Percentiles rank a stretch among this genome's conserved stretches.
phyloP scores from a whole-genome alignment of 2,888 invertebrate species.

The Eueremaeus valkanovi region DNA sequence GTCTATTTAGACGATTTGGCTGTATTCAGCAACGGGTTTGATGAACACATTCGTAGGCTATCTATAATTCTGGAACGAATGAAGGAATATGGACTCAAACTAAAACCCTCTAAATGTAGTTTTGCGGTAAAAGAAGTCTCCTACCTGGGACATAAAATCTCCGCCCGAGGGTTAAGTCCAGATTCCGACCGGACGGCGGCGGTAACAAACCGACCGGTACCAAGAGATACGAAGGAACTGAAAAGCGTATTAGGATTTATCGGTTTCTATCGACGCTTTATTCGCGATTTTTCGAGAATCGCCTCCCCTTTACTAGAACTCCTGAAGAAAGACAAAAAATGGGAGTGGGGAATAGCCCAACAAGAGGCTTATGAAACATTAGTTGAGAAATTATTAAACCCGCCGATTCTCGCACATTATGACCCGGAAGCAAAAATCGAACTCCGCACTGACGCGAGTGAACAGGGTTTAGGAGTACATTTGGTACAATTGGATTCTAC shows the following conservation, averaged over 20 bases:
- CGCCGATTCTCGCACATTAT: too few relatives aligned
- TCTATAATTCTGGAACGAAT: background rate
- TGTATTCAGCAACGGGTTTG: slow-evolving; percentile 1
- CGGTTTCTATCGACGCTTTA: slow-evolving; percentile 13
- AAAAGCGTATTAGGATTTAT: background rate
- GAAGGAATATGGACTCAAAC: slow-evolving; percentile 14
- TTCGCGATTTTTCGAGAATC: background rate
- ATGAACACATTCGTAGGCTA: slow-evolving; percentile 16
- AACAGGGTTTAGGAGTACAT: too few relatives aligned
- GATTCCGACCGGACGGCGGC: background rate
- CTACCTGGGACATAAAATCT: slow-evolving; percentile 33
- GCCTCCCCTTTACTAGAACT: background rate
- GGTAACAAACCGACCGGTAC: slow-evolving; percentile 7
- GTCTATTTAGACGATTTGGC: slow-evolving; percentile 40
- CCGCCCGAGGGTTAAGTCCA: slow-evolving; percentile 7
- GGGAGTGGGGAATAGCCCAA: too few relatives aligned
- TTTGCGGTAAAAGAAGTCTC: background rate
- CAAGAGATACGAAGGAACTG: background rate
- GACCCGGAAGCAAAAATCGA: too few relatives aligned
- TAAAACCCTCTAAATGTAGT: slow-evolving; percentile 32
- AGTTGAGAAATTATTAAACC: too few relatives aligned
- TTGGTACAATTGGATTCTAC: too few relatives aligned
- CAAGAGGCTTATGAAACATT: too few relatives aligned
- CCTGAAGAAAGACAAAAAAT: background rate
- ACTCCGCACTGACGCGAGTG: too few relatives aligned